Evolutionary conservation across 2,888 invertebrate species (phyloP).

Genomic region (Phortica magna): DNA sequence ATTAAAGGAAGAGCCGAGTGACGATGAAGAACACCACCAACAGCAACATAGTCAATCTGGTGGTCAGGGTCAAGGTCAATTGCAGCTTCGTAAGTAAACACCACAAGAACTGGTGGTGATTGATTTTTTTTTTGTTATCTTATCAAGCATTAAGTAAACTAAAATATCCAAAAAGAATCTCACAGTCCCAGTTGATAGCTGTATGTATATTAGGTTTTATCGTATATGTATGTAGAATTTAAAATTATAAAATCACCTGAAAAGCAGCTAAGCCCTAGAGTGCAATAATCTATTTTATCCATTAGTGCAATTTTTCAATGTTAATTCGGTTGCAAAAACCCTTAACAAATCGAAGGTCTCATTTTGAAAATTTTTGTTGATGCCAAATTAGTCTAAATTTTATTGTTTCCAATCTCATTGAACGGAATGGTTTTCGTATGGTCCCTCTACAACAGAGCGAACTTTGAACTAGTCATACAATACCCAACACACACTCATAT

Average conservation of each 20-base stretch:
- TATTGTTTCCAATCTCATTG: conserved; percentile 36
- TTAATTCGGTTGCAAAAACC: conserved; percentile 2
- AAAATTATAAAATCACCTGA: neutral
- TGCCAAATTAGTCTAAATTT: conserved; percentile 71
- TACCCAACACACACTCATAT: conserved; percentile 5
- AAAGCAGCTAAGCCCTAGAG: conserved; percentile 12
- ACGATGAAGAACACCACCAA: conserved; percentile 80
- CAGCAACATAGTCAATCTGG: conserved; percentile 52
- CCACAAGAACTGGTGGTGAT: neutral
- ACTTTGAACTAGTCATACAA: conserved; percentile 57
- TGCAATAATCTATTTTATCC: conserved; percentile 16
- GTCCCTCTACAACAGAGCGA: conserved; percentile 27
- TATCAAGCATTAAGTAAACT: conserved; percentile 6
- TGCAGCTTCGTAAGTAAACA: conserved; percentile 66
- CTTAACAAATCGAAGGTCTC: neutral
- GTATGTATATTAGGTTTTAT: conserved; percentile 12
- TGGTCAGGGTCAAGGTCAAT: conserved; percentile 52
- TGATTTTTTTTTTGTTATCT: conserved; percentile 59
- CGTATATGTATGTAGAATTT: conserved; percentile 1
- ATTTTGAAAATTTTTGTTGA: conserved; percentile 53
- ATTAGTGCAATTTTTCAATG: conserved; percentile 13
- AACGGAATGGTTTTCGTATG: conserved; percentile 26
- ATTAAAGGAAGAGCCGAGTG: conserved; percentile 82
- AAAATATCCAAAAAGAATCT: conserved; percentile 2
- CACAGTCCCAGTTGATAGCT: conserved; percentile 17